These are phyloP conservation scores for Parotia lawesii DNA, from an alignment of 2,113 vertebrate genomes.

Conservation along the genomic window DNA sequence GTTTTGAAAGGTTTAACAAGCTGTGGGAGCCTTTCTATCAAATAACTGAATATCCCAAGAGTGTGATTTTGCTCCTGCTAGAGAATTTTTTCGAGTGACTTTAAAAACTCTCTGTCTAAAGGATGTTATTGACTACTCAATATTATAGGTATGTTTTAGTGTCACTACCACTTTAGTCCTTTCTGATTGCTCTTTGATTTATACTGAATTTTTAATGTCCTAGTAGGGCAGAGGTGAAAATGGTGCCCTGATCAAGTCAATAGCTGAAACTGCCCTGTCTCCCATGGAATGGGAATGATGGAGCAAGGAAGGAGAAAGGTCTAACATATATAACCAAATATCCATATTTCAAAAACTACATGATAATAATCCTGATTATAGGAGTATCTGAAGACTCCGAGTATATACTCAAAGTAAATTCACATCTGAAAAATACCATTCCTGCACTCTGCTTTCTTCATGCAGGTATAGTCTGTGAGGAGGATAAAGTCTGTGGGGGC, in stretches of 20 bases:
- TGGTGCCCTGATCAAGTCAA: not conserved
- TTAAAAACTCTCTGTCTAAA: not conserved
- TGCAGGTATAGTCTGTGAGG: not conserved
- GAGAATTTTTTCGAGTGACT: not conserved
- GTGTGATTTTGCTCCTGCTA: not conserved
- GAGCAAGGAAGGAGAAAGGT: not conserved
- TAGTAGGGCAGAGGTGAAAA: not conserved
- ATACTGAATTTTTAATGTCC: not conserved
- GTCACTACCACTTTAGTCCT: not conserved
- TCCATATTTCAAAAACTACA: not conserved
- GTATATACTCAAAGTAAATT: not conserved
- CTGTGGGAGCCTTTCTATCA: not conserved
- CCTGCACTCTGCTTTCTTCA: not conserved
- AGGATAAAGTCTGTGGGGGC: not conserved
- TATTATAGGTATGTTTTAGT: not conserved
- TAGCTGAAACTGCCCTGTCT: not conserved
- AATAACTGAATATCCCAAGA: not conserved
- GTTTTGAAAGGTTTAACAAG: constrained; percentile 32
- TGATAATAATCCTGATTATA: not conserved
- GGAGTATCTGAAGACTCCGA: not conserved
- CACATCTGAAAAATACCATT: not conserved
- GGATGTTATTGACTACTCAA: not conserved
- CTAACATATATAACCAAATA: not conserved
- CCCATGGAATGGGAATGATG: not conserved
- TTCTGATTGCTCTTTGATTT: not conserved